Percentiles rank a stretch among this genome's conserved stretches.
Evolutionary conservation across 2,888 invertebrate genomes (phyloP).

Genomic region (Kuschelorhynchus macadamiae): DNA sequence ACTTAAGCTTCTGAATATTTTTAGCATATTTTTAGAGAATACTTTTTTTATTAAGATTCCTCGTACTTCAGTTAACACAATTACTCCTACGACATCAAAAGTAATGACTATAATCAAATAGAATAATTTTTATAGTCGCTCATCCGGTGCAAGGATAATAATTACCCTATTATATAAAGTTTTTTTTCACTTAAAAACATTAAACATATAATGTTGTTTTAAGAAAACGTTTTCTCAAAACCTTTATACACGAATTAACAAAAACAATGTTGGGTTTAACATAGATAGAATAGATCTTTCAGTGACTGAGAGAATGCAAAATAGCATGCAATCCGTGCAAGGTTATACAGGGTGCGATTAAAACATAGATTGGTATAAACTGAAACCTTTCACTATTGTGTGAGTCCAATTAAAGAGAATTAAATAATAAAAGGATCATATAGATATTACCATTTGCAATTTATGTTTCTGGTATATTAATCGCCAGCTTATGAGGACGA

Average conservation of each 20-base stretch:
- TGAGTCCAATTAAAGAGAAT: no score
- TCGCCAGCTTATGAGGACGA: no score
- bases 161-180: background rate
- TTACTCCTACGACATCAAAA: background rate
- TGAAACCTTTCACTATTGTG: no score
- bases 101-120: constrained; percentile 1
- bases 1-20: no score
- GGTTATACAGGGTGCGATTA: background rate
- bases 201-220: background rate
- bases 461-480: no score
- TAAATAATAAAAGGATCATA: no score
- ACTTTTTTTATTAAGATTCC: no score
- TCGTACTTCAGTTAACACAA: no score
- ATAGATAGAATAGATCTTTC: background rate
- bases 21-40: no score
- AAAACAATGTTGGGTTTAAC: constrained; percentile 2
- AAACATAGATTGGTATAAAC: background rate
- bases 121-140: background rate
- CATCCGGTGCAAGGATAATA: background rate
- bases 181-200: constrained; percentile 4
- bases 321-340: background rate
- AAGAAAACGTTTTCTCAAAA: background rate
- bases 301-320: background rate
- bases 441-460: no score
- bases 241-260: constrained; percentile 6